Base-by-base conservation (phyloP, 1,140 invertebrate genomes). In the Orius laevigatus region DNA sequence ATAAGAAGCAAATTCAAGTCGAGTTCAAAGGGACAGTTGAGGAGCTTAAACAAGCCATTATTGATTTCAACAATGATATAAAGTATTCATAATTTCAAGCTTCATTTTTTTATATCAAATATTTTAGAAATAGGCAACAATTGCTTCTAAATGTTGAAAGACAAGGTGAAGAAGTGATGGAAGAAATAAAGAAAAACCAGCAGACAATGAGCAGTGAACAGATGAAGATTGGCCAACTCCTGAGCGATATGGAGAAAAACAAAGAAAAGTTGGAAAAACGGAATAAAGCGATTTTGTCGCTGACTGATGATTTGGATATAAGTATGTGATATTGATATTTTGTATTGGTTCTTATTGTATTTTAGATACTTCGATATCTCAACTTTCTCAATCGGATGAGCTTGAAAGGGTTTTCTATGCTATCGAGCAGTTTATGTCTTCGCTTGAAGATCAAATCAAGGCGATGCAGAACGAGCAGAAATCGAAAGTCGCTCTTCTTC, bases 31-130 rank as follows among this genome's bases (percentile, higher is more conserved):
- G 76, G 4, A 65, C 73, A 32, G 66, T 72, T 53, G 64, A 69
- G 38, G 72, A 81, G 46, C 66, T 89, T 32, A 63, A 75, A 39
- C 57, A 71, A 34, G 70, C 70, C 56, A 75, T 87, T 6, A 50
- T 54, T 12, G 60, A 63, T 54, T 65, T 71, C 32, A 56, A 63
- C 5, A 8, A 62, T 62, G 53, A 57, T 65, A 41, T 67, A 65
- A 62, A 62, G 67, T 72, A 59, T n/a, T n/a, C n/a, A n/a, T n/a
- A n/a, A n/a, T n/a, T n/a, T n/a, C n/a, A n/a, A n/a, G n/a, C n/a
- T n/a, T n/a, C n/a, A n/a, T n/a, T n/a, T n/a, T n/a, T n/a, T n/a
- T n/a, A n/a, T n/a, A n/a, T n/a, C n/a, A 2, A 19, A 31, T 19
- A 34, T 25, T 25, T 25, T 8, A 25, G 25, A 46, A 46, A n/a